These are phyloP conservation scores for Hassar affinis DNA, from an alignment of 2,113 vertebrate species.

Conservation along the genomic window DNA sequence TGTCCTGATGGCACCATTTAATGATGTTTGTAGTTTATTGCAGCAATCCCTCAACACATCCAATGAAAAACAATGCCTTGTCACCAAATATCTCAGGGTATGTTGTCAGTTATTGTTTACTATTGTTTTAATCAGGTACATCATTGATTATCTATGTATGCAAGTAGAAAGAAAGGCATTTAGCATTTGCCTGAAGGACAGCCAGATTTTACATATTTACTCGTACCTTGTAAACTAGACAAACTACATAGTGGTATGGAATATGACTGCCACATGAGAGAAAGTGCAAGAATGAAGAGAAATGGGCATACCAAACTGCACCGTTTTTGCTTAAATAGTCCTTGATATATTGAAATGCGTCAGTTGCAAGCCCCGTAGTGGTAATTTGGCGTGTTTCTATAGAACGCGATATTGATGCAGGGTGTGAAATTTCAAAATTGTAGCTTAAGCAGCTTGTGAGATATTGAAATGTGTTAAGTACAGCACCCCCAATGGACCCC, in stretches of 20 bases:
- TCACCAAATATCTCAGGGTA: neutral
- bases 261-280: no score
- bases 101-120: constrained; percentile 6
- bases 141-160: neutral
- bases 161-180: neutral
- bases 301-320: no score
- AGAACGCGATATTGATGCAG: no score
- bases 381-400: no score
- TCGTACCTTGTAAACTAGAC: neutral
- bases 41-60: neutral
- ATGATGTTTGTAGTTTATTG: constrained; percentile 21
- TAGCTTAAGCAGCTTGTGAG: no score
- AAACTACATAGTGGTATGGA: neutral
- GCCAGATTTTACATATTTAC: neutral
- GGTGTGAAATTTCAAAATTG: no score
- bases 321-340: no score
- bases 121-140: constrained; percentile 1
- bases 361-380: no score
- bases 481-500: no score
- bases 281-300: no score
- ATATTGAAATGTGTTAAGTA: no score
- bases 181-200: neutral
- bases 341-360: no score
- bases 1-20: neutral
- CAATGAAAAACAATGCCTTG: constrained; percentile 7